These are phyloP conservation scores for Chrysemys picta DNA, from an alignment of 2,113 vertebrate genomes.

Conservation along the genomic window DNA sequence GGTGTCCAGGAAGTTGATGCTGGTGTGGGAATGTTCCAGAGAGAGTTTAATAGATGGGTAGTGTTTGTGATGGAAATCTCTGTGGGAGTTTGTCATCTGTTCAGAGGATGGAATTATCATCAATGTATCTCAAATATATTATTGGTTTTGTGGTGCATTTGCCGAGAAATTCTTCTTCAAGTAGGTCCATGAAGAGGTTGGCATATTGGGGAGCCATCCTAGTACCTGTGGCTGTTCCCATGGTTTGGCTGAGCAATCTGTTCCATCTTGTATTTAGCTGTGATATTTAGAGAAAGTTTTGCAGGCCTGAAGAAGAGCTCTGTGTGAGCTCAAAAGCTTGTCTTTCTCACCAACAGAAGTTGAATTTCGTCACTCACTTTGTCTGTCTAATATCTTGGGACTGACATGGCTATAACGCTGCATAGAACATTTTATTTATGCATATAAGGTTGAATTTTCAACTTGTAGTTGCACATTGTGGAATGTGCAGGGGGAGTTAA, in stretches of 20 bases:
- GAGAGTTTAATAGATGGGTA: not conserved
- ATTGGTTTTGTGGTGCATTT: not conserved
- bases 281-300: too few species aligned
- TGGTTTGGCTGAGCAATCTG: not conserved
- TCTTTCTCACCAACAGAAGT: not conserved
- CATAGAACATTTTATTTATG: not conserved
- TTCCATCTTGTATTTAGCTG: not conserved
- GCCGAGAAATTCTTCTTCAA: not conserved
- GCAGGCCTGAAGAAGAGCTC: not conserved
- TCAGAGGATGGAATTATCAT: not conserved
- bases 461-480: not conserved
- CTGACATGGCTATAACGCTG: not conserved
- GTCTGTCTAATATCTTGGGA: not conserved
- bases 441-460: too few species aligned
- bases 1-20: not conserved
- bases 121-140: not conserved
- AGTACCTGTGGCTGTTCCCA: not conserved
- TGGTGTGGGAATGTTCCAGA: not conserved
- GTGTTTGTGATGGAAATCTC: too few species aligned
- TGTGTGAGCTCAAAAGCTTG: not conserved
- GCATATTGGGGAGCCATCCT: not conserved
- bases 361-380: not conserved
- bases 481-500: not conserved
- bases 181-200: too few species aligned
- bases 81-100: not conserved